Base-by-base conservation (phyloP, 2,113 vertebrate genomes). In the Glaucomys volans region DNA sequence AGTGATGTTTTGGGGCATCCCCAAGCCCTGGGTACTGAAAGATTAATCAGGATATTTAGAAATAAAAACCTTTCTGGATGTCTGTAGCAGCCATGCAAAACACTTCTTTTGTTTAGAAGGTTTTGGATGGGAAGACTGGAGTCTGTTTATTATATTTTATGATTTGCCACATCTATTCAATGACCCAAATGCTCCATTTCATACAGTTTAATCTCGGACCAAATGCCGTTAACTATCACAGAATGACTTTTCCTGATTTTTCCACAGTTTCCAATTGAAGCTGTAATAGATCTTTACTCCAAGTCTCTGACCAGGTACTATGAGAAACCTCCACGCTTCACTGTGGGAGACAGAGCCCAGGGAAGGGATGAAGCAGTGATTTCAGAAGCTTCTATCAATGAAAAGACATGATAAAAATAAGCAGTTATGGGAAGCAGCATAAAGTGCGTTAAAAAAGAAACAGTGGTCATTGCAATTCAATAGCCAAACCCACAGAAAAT, bases 141-240 rank as follows among this genome's bases (percentile, higher is more conserved):
- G 47, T 86, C 94, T 97, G 90, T 95, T 98, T 97, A 97, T 98
- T 98, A 96, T 96, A 95, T 98, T 96, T 96, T 96, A 44, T 95
- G 97, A 92, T 96, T 97, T 98, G 92, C 95, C 37, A 90, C 93
- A 97, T 98, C 88, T 97, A 86, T 97, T 97, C 97, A 96, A 67
- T 97, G 98, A 98, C 97, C 96, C 97, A 95, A 95, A 95, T 97
- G 87, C 71, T 97, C 97, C 91, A 76, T 0, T 97, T 98, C 96
- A 96, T 98, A 96, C 94, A 90, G 96, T 98, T 98, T 98, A 98
- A 97, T 98, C 96, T 98, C 0, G 0, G 88, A 96, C 95, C 84
- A 96, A 98, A 94, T 96, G 96, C 57, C 57, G 5, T 96, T 98
- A 98, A 97, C 90, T 97, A 96, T 96, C 80, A 82, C 74, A 92